These are phyloP conservation scores for Pelecanoides urinatrix DNA, from an alignment of 2,113 vertebrate species.

Conservation along the genomic window DNA sequence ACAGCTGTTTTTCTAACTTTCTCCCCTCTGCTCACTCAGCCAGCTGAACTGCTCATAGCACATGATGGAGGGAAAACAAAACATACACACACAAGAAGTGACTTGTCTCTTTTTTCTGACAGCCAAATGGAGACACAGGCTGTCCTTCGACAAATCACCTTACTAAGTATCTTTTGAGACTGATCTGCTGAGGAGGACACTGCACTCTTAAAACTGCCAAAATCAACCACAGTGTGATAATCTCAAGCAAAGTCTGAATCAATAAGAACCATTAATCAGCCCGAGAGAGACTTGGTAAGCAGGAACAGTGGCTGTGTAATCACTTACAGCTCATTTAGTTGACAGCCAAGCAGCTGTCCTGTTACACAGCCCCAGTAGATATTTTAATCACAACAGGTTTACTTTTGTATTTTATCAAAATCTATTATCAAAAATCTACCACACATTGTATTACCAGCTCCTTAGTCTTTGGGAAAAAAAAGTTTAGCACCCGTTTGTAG, in stretches of 20 bases:
- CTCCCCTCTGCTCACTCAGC: background rate
- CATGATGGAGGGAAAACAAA: background rate
- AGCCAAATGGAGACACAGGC: background rate
- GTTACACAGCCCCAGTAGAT: background rate
- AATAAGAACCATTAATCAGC: conserved; percentile 27
- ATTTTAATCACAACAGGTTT: background rate
- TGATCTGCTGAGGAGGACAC: background rate
- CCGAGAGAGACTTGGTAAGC: background rate
- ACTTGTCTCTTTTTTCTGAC: background rate
- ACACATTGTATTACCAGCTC: background rate
- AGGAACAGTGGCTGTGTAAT: background rate
- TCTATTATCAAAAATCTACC: background rate
- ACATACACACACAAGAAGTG: background rate
- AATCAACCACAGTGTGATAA: background rate
- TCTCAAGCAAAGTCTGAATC: background rate
- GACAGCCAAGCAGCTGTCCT: conserved; percentile 35
- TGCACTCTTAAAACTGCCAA: background rate
- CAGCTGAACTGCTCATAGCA: background rate
- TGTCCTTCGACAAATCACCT: background rate
- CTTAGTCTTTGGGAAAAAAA: background rate
- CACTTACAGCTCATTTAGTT: conserved; percentile 35
- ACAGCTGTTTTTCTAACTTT: background rate
- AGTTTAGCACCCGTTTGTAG: background rate
- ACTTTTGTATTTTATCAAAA: background rate
- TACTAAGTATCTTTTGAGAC: background rate